These are phyloP conservation scores for Plodia interpunctella DNA, from an alignment of 1,140 invertebrate species.

Conservation along the genomic window DNA sequence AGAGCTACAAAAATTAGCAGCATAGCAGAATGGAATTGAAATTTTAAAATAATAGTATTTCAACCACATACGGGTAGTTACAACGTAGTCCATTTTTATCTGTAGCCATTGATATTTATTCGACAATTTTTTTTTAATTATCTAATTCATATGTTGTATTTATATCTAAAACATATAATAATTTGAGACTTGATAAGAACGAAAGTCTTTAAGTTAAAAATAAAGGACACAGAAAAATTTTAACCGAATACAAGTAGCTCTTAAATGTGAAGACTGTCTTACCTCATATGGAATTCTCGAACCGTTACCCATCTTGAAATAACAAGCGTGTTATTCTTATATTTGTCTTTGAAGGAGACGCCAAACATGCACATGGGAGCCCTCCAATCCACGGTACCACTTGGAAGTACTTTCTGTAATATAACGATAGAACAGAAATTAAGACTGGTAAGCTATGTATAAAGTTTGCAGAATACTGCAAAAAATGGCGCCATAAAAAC, in stretches of 20 bases:
- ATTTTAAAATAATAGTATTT: too few relatives aligned
- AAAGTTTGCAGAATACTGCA: too few relatives aligned
- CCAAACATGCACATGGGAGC: conserved; percentile 36
- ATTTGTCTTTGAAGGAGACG: conserved; percentile 61
- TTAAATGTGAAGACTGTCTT: not conserved
- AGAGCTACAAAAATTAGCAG: too few relatives aligned
- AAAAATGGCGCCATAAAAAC: too few relatives aligned
- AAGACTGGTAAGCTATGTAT: too few relatives aligned
- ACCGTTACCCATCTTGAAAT: conserved; percentile 20
- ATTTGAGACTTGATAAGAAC: not conserved
- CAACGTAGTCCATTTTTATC: too few relatives aligned
- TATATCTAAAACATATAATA: too few relatives aligned
- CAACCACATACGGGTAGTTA: too few relatives aligned
- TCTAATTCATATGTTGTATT: too few relatives aligned
- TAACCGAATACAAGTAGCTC: not conserved
- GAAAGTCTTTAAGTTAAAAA: not conserved
- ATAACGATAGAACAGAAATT: not conserved
- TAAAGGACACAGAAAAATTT: not conserved
- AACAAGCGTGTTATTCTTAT: conserved; percentile 62
- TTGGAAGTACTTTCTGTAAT: not conserved
- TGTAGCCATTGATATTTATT: too few relatives aligned
- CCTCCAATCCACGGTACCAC: not conserved
- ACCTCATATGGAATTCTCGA: conserved; percentile 1
- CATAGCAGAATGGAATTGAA: too few relatives aligned
- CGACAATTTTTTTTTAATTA: too few relatives aligned